phyloP scores from a whole-genome alignment of 1,140 invertebrate species.

The Drosophila pachea region DNA sequence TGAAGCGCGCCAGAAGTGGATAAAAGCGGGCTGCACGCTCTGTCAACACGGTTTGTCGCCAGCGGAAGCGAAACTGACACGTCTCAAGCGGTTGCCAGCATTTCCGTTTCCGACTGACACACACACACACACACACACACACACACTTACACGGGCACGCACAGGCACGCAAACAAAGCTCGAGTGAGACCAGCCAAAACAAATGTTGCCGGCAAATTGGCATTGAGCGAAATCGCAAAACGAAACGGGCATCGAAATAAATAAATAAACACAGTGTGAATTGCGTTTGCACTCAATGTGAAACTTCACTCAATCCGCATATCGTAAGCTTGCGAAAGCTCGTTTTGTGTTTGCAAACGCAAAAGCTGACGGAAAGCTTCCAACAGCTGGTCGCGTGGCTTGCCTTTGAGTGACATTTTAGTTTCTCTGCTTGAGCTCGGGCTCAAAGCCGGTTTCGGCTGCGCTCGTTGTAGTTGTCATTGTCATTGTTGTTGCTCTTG shows the following conservation, averaged over 20 bases:
- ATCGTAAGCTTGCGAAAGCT: slow-evolving; percentile 39
- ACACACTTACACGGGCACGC: not conserved
- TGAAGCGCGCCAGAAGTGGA: slow-evolving; percentile 18
- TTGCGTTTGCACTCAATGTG: slow-evolving; percentile 1
- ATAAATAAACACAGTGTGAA: not conserved
- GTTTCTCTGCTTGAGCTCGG: slow-evolving; percentile 4
- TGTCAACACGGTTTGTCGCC: slow-evolving; percentile 55
- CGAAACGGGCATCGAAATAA: not conserved
- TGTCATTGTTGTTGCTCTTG: slow-evolving; percentile 32
- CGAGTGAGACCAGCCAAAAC: slow-evolving; percentile 6
- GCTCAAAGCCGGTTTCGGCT: slow-evolving; percentile 39
- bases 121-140: slow-evolving; percentile 27
- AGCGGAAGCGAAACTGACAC: slow-evolving; percentile 59
- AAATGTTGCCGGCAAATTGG: slow-evolving; percentile 54
- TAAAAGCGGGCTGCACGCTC: slow-evolving; percentile 39
- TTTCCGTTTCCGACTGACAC: slow-evolving; percentile 66
- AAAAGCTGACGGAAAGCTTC: slow-evolving; percentile 55
- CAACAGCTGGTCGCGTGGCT: slow-evolving; percentile 34
- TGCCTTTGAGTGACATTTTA: slow-evolving; percentile 35
- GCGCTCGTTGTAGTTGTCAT: slow-evolving; percentile 8
- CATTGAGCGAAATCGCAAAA: slow-evolving; percentile 47
- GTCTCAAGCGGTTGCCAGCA: slow-evolving; percentile 45
- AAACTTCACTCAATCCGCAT: slow-evolving; percentile 26
- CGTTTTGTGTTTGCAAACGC: slow-evolving; percentile 22
- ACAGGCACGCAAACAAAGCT: not conserved